Base-by-base conservation (phyloP, 2,888 invertebrate species). In the Thyatira batis region DNA sequence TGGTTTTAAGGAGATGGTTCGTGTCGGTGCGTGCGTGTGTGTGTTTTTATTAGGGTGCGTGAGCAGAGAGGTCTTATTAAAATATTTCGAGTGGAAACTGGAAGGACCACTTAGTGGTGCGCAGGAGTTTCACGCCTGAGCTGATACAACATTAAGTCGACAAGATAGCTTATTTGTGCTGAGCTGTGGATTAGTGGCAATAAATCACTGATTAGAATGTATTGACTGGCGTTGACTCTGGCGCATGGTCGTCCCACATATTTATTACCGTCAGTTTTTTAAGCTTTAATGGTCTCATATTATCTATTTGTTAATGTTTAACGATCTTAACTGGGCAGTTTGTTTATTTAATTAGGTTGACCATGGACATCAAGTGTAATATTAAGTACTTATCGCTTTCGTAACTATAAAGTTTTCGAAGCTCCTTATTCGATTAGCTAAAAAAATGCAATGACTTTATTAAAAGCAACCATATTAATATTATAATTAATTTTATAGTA, bases 121-220 rank as follows among this genome's bases (percentile, higher is more conserved):
- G 87, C 90, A 89, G 90, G 92, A 90, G 92, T 92, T 92, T 92
- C 92, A 91, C 92, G 92, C 92, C 91, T 87, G 89, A 78, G 73
- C 87, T 88, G 91, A 91, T 92, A 91, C 86, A 88, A 90, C 92
- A 89, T 91, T 90, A 90, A 91, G 89, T 88, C 91, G 90, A 90
- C 92, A 89, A 89, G 91, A 92, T 92, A 91, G 91, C 91, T 92
- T 92, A 92, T 91, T 92, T 92, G 91, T 91, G 92, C 89, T 89
- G 84, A 86, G 88, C 89, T 80, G 84, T 80, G 89, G 91, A 91
- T 92, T 92, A 91, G 88, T 85, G 85, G 86, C 84, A 87, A 90
- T 92, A 92, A 90, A 92, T 92, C 92, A 91, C 88, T 92, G 92
- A 91, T 92, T 92, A 91, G 87, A 92, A 89, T 90, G 90, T 90